Evolutionary conservation across 2,113 vertebrate genomes (phyloP).

Genomic region (Onychorhynchus coronatus): DNA sequence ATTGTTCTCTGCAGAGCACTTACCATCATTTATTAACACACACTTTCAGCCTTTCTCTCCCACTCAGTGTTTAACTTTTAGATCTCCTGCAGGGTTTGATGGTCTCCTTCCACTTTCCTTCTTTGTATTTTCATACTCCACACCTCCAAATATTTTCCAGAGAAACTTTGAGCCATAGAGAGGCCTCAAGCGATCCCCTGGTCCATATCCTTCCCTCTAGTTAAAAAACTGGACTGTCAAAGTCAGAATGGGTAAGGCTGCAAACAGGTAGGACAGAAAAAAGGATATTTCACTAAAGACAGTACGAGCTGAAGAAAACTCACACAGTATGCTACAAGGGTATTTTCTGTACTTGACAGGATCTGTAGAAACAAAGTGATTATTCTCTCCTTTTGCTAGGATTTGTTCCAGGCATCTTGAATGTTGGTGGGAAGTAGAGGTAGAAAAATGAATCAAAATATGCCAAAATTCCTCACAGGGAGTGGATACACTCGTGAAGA

Average conservation of each 20-base stretch:
- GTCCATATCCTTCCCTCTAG: neutral
- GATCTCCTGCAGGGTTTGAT: neutral
- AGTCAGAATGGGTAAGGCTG: neutral
- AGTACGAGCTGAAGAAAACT: neutral
- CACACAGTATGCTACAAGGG: fast-evolving
- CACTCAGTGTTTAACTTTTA: neutral
- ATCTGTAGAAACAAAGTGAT: neutral
- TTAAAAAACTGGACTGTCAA: neutral
- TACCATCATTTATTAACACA: neutral
- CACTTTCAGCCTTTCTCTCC: neutral
- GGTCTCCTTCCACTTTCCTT: neutral
- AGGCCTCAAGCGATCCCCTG: neutral
- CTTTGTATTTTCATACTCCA: neutral
- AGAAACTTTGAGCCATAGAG: neutral
- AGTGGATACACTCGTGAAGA: neutral
- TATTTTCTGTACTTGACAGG: neutral
- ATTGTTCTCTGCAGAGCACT: neutral
- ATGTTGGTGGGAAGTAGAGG: neutral
- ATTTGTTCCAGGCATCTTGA: neutral
- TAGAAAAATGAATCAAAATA: neutral
- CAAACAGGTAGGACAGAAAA: neutral
- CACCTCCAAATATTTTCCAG: neutral
- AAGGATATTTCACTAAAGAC: neutral
- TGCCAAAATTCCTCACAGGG: neutral
- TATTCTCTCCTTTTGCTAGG: neutral